Base-by-base conservation (phyloP, 2,113 vertebrate genomes). In the Salminus brasiliensis region DNA sequence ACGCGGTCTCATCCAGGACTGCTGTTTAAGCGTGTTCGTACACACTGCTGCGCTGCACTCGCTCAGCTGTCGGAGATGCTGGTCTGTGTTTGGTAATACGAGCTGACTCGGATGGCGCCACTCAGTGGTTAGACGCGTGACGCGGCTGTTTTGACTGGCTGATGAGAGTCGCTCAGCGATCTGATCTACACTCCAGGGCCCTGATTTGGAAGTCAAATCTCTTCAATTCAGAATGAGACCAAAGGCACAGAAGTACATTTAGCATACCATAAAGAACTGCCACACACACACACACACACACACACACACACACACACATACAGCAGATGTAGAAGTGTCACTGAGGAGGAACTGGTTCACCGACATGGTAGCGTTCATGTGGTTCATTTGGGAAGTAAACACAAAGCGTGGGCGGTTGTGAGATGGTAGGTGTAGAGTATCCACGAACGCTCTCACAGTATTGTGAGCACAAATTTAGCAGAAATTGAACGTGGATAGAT, bases 141-240 rank as follows among this genome's bases (percentile, higher is more conserved):
- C 15, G 13, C 59, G 4, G 13, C 60, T 63, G 60, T 1, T 32
- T 36, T 36, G 8, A n/a, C 10, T n/a, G 18, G 15, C 13, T n/a
- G 62, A 36, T 2, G 8, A 32, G 27, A 32, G 27, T 11, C 21
- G 62, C 2, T 39, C 1, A 16, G 52, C 25, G 62, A 21, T 5
- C 16, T 63, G 1, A 65, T 36, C 59, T 32, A 2, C 4, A 21
- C 59, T 62, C 59, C 16, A 9, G 21, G 47, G 16, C 21, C 30
- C 32, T 21, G 62, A 65, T 65, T 65, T 65, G 62, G 8, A 65
- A 39, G 13, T 65, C 32, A 36, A 65, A 65, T 65, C 32, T 18
- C 15, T 29, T 62, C 11, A 16, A 30, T 62, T 27, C 27, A 30
- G 55, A 32, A 18, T 1, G 21, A 32, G 59, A 21, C 27, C 4